Evolutionary conservation across 2,113 vertebrate genomes (phyloP).

Genomic region (Spilogale gracilis): DNA sequence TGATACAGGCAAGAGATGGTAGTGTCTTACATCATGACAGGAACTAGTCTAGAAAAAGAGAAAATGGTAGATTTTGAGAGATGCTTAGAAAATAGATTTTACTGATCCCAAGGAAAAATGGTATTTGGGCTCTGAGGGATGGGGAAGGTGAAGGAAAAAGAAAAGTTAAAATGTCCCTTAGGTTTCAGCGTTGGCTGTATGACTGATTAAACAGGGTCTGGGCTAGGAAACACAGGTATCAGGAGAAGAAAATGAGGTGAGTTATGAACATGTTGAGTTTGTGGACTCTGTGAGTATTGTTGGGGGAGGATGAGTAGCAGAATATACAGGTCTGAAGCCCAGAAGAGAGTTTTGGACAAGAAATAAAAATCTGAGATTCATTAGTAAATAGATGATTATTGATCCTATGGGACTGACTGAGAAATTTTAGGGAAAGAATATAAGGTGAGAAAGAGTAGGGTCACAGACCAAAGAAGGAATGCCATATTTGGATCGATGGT

Average conservation of each 20-base stretch:
- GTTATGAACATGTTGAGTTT: background rate
- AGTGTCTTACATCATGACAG: background rate
- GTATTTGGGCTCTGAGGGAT: background rate
- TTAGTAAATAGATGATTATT: background rate
- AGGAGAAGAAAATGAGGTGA: background rate
- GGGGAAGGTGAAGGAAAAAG: background rate
- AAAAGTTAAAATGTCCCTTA: background rate
- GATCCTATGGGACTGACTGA: background rate
- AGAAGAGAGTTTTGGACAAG: background rate
- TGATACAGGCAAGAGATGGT: background rate
- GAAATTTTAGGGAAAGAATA: constrained; percentile 14
- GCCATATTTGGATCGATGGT: background rate
- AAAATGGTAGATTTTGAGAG: constrained; percentile 18
- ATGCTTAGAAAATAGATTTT: background rate
- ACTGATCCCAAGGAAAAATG: background rate
- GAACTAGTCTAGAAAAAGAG: background rate
- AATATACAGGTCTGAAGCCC: background rate
- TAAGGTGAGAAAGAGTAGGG: background rate
- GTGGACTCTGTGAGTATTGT: background rate
- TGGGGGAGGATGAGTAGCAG: background rate
- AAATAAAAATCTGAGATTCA: constrained; percentile 13
- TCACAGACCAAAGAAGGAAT: background rate
- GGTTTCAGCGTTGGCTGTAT: background rate
- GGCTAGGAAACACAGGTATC: background rate
- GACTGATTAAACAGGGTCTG: background rate